Percentiles rank a stretch among this genome's conserved stretches.
Evolutionary conservation across 2,888 invertebrate genomes (phyloP).

Genomic region (Leptopilina syphax): DNA sequence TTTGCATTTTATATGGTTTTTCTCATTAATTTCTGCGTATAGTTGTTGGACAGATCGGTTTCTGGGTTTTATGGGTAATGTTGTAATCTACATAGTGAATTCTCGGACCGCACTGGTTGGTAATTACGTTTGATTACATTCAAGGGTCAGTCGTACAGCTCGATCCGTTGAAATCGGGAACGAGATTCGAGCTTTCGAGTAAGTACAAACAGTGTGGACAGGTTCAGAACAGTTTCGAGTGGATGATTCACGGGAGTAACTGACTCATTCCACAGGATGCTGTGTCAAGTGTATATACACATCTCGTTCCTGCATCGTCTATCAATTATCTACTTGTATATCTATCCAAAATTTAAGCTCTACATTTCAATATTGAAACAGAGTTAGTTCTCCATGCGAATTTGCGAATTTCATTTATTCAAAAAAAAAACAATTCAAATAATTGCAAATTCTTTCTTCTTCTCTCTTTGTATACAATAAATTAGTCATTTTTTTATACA

Average conservation of each 20-base stretch:
- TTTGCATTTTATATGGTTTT: background rate
- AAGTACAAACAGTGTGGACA: constrained; percentile 40
- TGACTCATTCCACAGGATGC: constrained; percentile 19
- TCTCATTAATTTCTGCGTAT: background rate
- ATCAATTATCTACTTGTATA: constrained; percentile 4
- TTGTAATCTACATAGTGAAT: constrained; percentile 40
- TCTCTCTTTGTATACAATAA: no score
- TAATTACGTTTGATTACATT: constrained; percentile 41
- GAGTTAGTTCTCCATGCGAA: background rate
- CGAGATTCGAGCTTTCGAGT: constrained; percentile 30
- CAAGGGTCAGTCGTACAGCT: constrained; percentile 30
- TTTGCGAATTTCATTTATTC: background rate
- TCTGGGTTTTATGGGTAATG: constrained; percentile 24
- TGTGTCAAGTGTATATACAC: constrained; percentile 30
- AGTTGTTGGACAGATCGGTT: constrained; percentile 24
- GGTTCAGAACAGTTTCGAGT: constrained; percentile 34
- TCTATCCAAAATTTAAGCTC: background rate
- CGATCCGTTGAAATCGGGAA: constrained; percentile 36
- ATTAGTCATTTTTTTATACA: no score
- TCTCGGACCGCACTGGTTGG: constrained; percentile 35
- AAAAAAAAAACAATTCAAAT: background rate
- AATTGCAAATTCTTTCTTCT: no score
- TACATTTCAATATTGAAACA: constrained; percentile 3
- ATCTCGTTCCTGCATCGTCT: constrained; percentile 18
- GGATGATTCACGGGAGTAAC: constrained; percentile 36